Base-by-base conservation (phyloP, 2,113 vertebrate genomes). In the Spea bombifrons region DNA sequence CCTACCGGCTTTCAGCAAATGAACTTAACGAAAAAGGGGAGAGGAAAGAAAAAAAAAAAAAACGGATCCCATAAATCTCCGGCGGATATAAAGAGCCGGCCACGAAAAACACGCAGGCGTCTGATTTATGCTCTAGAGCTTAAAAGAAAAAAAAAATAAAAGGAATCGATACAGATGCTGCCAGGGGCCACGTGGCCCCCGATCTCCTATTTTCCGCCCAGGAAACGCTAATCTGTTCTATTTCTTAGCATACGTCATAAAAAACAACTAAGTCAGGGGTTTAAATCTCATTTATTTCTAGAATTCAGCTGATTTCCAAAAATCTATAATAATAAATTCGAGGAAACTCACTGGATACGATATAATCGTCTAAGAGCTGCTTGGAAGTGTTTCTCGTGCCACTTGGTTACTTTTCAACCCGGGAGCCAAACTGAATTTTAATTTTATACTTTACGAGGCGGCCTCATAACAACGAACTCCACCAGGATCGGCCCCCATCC, bases 1-100 rank as follows among this genome's bases (percentile, higher is more conserved):
- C 12, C 59, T 46, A 78, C 75, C 12, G 70, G 75, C 63, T 63
- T 57, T 53, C 8, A 71, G 15, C 45, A 78, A 53, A n/a, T 8
- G 43, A 52, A n/a, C n/a, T 59, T 59, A 13, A 59, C 6, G 30
- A 30, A 30, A 30, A 30, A 30, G 30, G 30, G 30, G 30, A 30
- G 30, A 30, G 30, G 30, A 30, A 5, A 15, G 8, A 59, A 47
- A 44, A 43, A 49, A 17, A 57, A 67, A 55, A 44, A 52, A 55
- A 30, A 48, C 0, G 8, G n/a, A 13, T 63, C 10, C 12, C 8
- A 6, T 75, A 53, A 66, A 53, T 45, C 45, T 57, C 44, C 13
- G 10, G 16, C 12, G 52, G 74, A n/a, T 30, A 30, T 55, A 57
- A 7, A 48, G 15, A 2, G 55, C 57, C 8, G 5, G 68, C 0